Percentiles rank a stretch among this genome's conserved stretches.
Evolutionary conservation across 2,113 vertebrate genomes (phyloP).

Genomic region (Pseudorectes ferrugineus): DNA sequence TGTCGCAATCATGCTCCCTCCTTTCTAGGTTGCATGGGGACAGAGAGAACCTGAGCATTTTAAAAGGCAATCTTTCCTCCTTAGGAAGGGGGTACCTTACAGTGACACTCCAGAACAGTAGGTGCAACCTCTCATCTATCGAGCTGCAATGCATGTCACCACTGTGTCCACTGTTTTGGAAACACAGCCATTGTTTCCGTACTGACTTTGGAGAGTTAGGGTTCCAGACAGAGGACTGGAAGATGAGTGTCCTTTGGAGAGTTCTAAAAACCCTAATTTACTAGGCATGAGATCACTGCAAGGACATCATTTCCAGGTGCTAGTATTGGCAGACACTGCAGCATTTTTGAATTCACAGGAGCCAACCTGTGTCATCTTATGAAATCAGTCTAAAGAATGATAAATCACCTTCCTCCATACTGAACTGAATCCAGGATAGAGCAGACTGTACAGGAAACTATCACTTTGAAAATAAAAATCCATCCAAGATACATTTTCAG

Average conservation of each 20-base stretch:
- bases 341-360: background rate
- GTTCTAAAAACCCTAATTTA: background rate
- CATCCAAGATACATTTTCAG: background rate
- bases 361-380: background rate
- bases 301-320: background rate
- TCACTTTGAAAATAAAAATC: background rate
- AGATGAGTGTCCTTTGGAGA: background rate
- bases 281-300: background rate
- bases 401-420: background rate
- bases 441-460: background rate
- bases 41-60: background rate
- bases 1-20: background rate
- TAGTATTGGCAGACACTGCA: background rate
- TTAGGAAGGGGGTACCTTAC: background rate
- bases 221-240: background rate
- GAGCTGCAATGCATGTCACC: background rate
- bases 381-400: background rate
- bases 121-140: background rate
- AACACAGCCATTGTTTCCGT: background rate
- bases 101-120: background rate
- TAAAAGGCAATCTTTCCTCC: background rate
- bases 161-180: background rate
- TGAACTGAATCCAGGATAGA: slow-evolving; percentile 11
- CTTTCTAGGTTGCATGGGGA: background rate
- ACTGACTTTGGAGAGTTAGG: background rate